A percentile compares a stretch with the other conserved stretches of the same genome.
phyloP scores from a whole-genome alignment of 2,888 invertebrate genomes.

The Ellobium chinense region DNA sequence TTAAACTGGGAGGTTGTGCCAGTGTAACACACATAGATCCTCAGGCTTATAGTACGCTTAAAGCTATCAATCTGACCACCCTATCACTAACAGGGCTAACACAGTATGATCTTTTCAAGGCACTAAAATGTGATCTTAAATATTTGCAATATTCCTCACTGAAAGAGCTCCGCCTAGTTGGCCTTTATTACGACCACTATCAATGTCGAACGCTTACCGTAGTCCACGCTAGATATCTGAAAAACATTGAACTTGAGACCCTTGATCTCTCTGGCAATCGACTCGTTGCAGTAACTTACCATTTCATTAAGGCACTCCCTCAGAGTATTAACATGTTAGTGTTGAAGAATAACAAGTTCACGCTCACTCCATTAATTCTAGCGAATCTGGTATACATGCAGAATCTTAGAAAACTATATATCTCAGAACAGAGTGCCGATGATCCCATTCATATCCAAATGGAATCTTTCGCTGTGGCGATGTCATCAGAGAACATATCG shows the following conservation, averaged over 20 bases:
- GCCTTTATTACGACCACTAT: background rate
- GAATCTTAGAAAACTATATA: background rate
- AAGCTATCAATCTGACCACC: background rate
- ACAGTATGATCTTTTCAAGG: background rate
- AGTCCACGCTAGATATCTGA: background rate
- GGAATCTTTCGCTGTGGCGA: too few species aligned
- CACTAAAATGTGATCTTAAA: background rate
- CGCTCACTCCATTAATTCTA: background rate
- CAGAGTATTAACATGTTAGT: background rate
- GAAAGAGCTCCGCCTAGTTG: background rate
- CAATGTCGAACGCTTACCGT: background rate
- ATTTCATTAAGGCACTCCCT: constrained; percentile 3
- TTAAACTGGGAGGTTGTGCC: background rate
- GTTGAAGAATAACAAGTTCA: constrained; percentile 1
- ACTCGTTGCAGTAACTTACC: background rate
- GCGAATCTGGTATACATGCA: background rate
- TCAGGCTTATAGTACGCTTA: background rate
- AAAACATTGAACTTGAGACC: background rate
- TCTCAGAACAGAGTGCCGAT: constrained; percentile 9
- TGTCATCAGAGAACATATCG: too few species aligned
- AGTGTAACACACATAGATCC: background rate
- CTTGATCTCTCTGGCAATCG: background rate
- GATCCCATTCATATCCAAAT: too few species aligned
- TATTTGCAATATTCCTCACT: background rate
- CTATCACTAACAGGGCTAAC: background rate